Conservation (phyloP, 2,113 vertebrate species). For the pig (Sus scrofa) region DNA sequence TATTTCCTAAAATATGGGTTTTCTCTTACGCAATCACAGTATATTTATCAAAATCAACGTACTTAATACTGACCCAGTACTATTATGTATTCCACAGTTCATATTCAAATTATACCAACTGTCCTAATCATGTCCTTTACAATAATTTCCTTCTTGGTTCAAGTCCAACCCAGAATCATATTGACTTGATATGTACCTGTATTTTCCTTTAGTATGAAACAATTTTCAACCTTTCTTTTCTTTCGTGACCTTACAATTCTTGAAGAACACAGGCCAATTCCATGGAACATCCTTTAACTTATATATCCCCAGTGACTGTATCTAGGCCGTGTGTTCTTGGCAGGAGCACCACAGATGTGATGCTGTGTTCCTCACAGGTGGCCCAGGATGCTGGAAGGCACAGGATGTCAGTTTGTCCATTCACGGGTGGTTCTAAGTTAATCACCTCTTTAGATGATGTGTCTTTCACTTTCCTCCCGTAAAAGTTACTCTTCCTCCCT, state of each 20-base stretch:
- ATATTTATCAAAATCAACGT: neutral
- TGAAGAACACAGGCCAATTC: neutral
- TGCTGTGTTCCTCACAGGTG: fast-evolving
- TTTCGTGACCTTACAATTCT: neutral
- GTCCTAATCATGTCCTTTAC: neutral
- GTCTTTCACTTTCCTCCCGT: neutral
- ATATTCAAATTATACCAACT: neutral
- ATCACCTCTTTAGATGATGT: neutral
- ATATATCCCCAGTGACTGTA: neutral
- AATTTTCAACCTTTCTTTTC: neutral
- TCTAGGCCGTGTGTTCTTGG: neutral
- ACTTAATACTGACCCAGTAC: neutral
- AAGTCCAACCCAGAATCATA: neutral
- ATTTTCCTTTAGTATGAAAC: neutral
- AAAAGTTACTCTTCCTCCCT: conserved; percentile 35
- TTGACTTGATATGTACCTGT: neutral
- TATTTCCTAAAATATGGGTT: neutral
- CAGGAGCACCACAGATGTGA: too few relatives aligned
- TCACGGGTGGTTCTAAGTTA: neutral
- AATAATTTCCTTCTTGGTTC: neutral
- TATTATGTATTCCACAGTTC: neutral
- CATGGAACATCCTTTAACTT: neutral
- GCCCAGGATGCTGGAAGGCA: neutral
- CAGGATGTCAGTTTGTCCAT: neutral
- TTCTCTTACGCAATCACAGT: neutral